Evolutionary conservation across 2,888 invertebrate genomes (phyloP), one percentile per base, ranked within the genome.

Genomic region (Tridacna gigas): DNA sequence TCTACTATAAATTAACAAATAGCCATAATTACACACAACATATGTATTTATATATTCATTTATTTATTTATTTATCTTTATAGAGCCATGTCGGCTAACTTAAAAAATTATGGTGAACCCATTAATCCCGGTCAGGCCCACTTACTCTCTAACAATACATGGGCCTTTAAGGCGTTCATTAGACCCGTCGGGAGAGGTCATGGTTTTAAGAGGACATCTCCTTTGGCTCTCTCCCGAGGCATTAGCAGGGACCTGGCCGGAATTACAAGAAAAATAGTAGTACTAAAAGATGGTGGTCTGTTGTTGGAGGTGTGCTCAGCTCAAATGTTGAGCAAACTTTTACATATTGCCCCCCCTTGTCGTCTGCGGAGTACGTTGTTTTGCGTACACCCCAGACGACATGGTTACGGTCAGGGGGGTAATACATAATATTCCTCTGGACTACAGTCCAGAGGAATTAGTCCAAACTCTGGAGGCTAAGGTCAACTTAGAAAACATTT

Each of bases 251-350:
- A n/a, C 11, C 61, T 61, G n/a, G 56, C 56, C 22, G 61, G 61
- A n/a, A 61, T 22, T 25, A 61, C 25, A n/a, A 25, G n/a, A 22
- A 61, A 61, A 61, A 15, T 12, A 11, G 61, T 61, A 25, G 61
- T 61, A 11, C n/a, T 61, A n/a, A n/a, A 61, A 25, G 61, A 61
- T n/a, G 61, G 61, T 15, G 61, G 61, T 11, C 61, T 61, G 22
- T 61, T 61, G 22, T n/a, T 61, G 61, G 61, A 61, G 61, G 61
- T 61, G 61, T 61, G 61, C n/a, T 61, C 61, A 25, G 61, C 61
- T n/a, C 22, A 61, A n/a, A n/a, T 22, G 11, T n/a, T 61, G 15
- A 25, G 20, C n/a, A 61, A 61, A n/a, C 25, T 61, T 12, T 20
- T 61, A 20, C 15, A 61, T 20, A 61, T n/a, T 15, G 15, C 61